Evolutionary conservation across 1,140 invertebrate species (phyloP).

Genomic region (Lepidostoma basale): DNA sequence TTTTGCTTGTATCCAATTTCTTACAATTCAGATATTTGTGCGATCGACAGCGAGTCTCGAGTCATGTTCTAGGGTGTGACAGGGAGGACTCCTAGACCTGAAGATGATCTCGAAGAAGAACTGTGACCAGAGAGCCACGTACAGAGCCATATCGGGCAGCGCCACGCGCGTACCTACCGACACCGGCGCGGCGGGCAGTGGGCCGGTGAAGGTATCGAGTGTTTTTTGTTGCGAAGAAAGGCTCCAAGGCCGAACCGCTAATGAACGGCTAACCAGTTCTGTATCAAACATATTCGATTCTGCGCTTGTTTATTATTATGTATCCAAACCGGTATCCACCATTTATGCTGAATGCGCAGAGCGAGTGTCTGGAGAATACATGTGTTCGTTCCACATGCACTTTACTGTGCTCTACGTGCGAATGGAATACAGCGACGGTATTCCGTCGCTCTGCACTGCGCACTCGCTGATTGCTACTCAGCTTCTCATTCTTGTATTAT

Average conservation of each 20-base stretch:
- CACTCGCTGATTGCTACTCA: not conserved
- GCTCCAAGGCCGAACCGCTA: constrained; percentile 8
- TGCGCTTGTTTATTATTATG: not conserved
- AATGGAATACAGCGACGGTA: not conserved
- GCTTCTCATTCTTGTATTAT: too few species aligned
- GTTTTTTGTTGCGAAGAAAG: constrained; percentile 19
- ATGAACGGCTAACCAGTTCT: constrained; percentile 7
- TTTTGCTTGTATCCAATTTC: not conserved
- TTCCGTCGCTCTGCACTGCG: not conserved
- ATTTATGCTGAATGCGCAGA: not conserved
- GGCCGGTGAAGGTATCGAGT: too few species aligned
- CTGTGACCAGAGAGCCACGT: not conserved
- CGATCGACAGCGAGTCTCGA: not conserved
- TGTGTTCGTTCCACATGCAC: not conserved
- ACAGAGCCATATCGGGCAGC: too few species aligned
- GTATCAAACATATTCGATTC: constrained; percentile 8
- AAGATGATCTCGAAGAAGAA: too few species aligned
- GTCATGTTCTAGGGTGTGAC: too few species aligned
- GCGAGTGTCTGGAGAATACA: not conserved
- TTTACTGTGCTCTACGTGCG: too few species aligned
- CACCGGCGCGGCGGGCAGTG: too few species aligned
- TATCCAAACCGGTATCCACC: not conserved
- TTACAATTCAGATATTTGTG: not conserved
- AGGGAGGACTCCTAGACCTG: too few species aligned
- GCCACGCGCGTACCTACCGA: too few species aligned